Evolutionary conservation across 1,140 invertebrate genomes (phyloP), one percentile per base, ranked within the genome.

Genomic region (Delia radicum): DNA sequence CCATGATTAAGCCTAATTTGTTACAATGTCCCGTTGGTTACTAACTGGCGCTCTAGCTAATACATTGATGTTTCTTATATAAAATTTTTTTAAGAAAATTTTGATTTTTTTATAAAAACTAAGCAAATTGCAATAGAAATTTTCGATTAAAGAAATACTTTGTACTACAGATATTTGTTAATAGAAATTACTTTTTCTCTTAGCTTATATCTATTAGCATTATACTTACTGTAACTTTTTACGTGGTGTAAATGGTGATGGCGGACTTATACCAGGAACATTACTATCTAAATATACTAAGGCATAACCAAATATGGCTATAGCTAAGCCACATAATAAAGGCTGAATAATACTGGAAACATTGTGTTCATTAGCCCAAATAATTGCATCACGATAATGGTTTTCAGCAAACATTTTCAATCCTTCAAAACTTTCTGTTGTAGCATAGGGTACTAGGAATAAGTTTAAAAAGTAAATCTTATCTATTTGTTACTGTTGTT

Each of bases 281-380:
- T 82, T 82, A 24, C 88, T 89, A 78, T 89, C 88, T 72, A 89
- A 82, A 81, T 88, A 89, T 13, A 89, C 87, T 63, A 88, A 84
- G 27, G 85, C 78, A 79, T 85, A 88, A 5, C 84, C 87, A 75
- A 89, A 88, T 48, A 81, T 42, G 8, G 80, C 75, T 42, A 85
- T 77, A 0, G 79, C 15, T 3, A 84, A 65, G 4, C 83, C 83
- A 78, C 81, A 84, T 62, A 84, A 27, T 46, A 84, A 26, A 29
- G 83, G 81, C n/a, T 74, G 75, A 71, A 84, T 26, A 73, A 75
- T 78, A 77, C 76, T 76, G 61, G 48, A 21, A 74, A 82, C 55
- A 71, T 83, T 79, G 67, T 79, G 77, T 13, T 78, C 69, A 42
- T 71, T 48, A 15, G 78, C 73, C 82, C 82, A 84, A 21, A 27